Percentiles rank a stretch among this genome's conserved stretches.
Conservation (phyloP, 2,888 invertebrate genomes). For the Metalampra italica region DNA sequence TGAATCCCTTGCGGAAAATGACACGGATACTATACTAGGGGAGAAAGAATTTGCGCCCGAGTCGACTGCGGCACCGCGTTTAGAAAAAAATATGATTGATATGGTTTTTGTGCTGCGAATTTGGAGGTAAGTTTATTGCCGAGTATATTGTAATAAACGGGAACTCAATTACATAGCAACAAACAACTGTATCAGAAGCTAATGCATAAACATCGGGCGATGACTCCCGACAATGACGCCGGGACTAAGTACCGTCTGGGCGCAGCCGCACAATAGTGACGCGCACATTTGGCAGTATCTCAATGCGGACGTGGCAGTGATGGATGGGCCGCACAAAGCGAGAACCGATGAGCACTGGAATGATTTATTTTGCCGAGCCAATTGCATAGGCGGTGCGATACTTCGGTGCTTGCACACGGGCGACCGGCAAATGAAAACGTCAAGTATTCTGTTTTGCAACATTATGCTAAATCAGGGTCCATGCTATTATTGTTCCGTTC, state of each 20-base stretch:
- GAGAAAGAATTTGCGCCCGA: too few species aligned
- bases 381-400: conserved; percentile 3
- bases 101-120: too few species aligned
- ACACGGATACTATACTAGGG: too few species aligned
- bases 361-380: conserved; percentile 9
- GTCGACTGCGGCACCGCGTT: too few species aligned
- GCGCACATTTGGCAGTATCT: conserved; percentile 3
- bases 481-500: too few species aligned
- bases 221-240: neutral
- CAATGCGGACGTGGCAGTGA: conserved; percentile 2
- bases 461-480: too few species aligned
- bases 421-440: neutral
- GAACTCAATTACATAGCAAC: neutral
- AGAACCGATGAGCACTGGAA: conserved; percentile 1
- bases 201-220: neutral
- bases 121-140: too few species aligned
- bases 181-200: neutral
- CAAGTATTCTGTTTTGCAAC: too few species aligned
- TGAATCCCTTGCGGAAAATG: too few species aligned
- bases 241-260: neutral
- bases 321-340: conserved; percentile 2
- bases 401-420: neutral
- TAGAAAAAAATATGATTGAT: too few species aligned
- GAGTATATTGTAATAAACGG: neutral
- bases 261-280: neutral